Evolutionary conservation across 2,888 invertebrate genomes (phyloP), one percentile per base, ranked within the genome.

Genomic region (Volucella inflata): DNA sequence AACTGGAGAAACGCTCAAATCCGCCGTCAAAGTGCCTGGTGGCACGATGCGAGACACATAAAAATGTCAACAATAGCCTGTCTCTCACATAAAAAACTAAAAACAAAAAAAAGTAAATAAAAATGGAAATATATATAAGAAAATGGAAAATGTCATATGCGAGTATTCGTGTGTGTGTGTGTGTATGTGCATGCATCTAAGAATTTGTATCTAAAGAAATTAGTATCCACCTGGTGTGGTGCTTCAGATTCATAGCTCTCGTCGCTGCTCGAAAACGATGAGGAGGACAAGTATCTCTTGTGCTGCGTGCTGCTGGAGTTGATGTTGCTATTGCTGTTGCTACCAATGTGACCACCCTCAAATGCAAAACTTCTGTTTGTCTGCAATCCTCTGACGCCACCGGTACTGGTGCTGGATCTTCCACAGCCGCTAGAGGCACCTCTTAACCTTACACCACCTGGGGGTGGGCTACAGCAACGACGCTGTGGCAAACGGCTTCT

Each of bases 231-330:
- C 89, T 89, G 88, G 87, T 88, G 87, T 53, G 89, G 88, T 81
- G 88, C 88, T 87, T 89, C 89, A 46, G 89, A 89, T 84, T 89
- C 89, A 79, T 88, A 88, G 82, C 89, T 89, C 78, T 90, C 90
- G 83, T 90, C 90, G 77, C 89, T 89, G 77, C 89, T 89, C 8
- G 90, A 89, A 87, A 87, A 90, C 50, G 89, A 89, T 21, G 89
- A 88, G 14, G 89, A 89, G 17, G 89, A 89, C 79, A 88, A 89
- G 48, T 87, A 81, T 50, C 87, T 85, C 50, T 83, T 74, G 50
- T 78, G 83, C 17, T 83, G 79, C 14, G 36, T 60, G 44, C 64
- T 74, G 51, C 14, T 76, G 42, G 14, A 70, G 17, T 46, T 68
- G 55, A 10, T n/a, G 30, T 44, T 62, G 48, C 17, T 77, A 67